Evolutionary conservation across 2,113 vertebrate species (phyloP).

Genomic region (Eupsittula cactorum): DNA sequence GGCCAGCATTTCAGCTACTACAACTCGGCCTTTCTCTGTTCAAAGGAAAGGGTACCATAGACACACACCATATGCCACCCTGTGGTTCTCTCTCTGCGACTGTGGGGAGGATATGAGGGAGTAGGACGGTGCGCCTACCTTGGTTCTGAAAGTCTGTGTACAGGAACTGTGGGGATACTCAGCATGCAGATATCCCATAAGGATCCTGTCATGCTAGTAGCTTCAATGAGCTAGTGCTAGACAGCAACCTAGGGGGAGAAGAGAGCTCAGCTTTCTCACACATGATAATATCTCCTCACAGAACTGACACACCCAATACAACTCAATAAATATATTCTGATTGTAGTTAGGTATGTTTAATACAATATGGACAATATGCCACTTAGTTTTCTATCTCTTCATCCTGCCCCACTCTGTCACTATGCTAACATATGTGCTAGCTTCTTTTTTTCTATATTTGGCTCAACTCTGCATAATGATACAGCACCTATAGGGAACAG

Average conservation of each 20-base stretch:
- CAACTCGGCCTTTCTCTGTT: neutral
- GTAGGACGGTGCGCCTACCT: fast-evolving
- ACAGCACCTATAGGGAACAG: neutral
- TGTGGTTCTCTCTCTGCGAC: neutral
- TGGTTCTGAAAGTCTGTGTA: neutral
- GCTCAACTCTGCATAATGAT: neutral
- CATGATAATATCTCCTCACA: neutral
- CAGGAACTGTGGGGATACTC: neutral
- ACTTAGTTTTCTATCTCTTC: neutral
- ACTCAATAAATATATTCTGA: neutral
- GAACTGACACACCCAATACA: neutral
- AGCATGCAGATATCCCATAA: neutral
- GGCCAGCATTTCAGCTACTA: neutral
- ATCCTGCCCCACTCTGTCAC: neutral
- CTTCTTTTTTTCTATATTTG: neutral
- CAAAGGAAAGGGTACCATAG: neutral
- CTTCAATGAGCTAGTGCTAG: neutral
- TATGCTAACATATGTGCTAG: neutral
- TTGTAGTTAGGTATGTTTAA: neutral
- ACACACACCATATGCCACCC: neutral
- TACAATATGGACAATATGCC: neutral
- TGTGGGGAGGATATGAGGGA: neutral
- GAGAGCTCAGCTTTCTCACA: neutral
- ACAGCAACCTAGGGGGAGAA: neutral
- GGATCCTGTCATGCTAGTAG: neutral